phyloP scores from a whole-genome alignment of 1,140 invertebrate genomes.

The Drosophila bocqueti region DNA sequence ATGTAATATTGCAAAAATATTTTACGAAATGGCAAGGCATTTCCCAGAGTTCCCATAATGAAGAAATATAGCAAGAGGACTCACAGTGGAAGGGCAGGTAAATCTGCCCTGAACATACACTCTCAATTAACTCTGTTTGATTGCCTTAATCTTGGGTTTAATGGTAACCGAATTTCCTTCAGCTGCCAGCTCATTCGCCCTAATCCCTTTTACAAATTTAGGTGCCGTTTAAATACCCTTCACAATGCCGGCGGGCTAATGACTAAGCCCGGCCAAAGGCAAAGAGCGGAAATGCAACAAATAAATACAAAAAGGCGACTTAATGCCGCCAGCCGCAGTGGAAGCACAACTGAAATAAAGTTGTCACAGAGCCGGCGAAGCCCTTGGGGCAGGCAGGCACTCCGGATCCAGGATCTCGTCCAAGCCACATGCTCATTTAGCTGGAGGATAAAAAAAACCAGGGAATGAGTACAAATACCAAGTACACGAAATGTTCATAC shows the following conservation, averaged over 20 bases:
- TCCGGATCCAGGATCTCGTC: slow-evolving; percentile 20
- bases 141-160: slow-evolving; percentile 20
- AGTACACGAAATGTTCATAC: not conserved
- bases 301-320: slow-evolving; percentile 70
- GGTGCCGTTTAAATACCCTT: slow-evolving; percentile 58
- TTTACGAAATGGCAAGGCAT: slow-evolving; percentile 22
- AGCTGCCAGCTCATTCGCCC: slow-evolving; percentile 11
- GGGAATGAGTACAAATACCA: not conserved
- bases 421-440: slow-evolving; percentile 72
- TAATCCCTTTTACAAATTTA: slow-evolving; percentile 55
- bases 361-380: slow-evolving; percentile 63
- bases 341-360: slow-evolving; percentile 68
- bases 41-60: slow-evolving; percentile 11
- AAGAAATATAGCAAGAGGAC: not conserved
- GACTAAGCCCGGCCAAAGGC: slow-evolving; percentile 58
- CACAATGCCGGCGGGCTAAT: slow-evolving; percentile 60
- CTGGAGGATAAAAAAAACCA: slow-evolving; percentile 39
- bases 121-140: slow-evolving; percentile 39
- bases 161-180: slow-evolving; percentile 23
- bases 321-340: slow-evolving; percentile 56
- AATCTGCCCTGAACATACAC: not conserved
- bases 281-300: slow-evolving; percentile 73
- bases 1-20: slow-evolving; percentile 48
- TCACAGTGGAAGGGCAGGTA: not conserved
- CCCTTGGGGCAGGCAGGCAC: slow-evolving; percentile 33